These are phyloP conservation scores for Zapus hudsonius DNA, from an alignment of 2,113 vertebrate species.

Conservation along the genomic window DNA sequence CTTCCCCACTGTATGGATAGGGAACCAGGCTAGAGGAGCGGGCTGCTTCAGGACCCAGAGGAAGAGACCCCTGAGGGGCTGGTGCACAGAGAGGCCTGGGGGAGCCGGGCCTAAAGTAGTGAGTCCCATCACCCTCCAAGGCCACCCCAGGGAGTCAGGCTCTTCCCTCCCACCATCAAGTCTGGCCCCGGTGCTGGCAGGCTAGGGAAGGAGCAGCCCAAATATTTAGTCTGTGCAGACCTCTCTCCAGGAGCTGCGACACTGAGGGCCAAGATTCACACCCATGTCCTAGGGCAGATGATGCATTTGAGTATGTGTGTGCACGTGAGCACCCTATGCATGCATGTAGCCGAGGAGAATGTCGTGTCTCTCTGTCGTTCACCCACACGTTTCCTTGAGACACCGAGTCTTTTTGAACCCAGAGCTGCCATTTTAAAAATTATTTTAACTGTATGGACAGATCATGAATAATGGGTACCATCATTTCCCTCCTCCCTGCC, in stretches of 20 bases:
- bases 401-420: too few species aligned
- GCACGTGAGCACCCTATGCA: too few species aligned
- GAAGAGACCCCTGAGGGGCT: not conserved
- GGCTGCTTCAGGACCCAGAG: not conserved
- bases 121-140: not conserved
- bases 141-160: not conserved
- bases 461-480: too few species aligned
- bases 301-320: too few species aligned
- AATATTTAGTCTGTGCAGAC: slow-evolving; percentile 62
- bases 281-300: not conserved
- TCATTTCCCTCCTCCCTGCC: too few species aligned
- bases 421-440: too few species aligned
- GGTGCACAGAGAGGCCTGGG: not conserved
- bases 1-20: not conserved
- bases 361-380: too few species aligned
- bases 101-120: too few species aligned
- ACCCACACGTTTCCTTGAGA: too few species aligned
- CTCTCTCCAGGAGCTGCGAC: slow-evolving; percentile 14
- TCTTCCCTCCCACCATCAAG: not conserved
- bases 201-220: slow-evolving; percentile 21
- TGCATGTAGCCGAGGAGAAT: too few species aligned
- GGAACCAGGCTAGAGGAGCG: not conserved
- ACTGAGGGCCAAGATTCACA: not conserved
- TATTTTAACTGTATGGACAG: too few species aligned
- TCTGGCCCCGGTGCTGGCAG: not conserved